Base-by-base conservation (phyloP, 2,797 vertebrate genomes). In the Triplophysa yarkandensis region DNA sequence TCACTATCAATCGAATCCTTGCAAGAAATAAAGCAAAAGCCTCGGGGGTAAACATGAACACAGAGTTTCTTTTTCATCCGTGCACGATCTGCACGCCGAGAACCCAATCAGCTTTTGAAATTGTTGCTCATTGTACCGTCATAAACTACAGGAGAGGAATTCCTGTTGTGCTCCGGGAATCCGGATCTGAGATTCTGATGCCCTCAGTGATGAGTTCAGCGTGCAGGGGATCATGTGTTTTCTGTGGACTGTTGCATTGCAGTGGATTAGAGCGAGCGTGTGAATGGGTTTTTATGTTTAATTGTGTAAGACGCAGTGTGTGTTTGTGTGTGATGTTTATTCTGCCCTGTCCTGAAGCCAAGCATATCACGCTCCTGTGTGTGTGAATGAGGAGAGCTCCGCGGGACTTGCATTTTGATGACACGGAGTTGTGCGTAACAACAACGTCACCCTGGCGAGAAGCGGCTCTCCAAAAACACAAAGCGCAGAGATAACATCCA, bases 101-200 rank as follows among this genome's bases (percentile, higher is more conserved):
- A 74, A 66, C 65, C 67, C 63, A 34, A 74, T 74, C 52, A 46
- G 63, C 28, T 23, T 55, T 74, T 58, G 39, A 52, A 67, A 74
- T 66, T 74, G 71, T 52, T 70, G 71, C 71, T 70, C 69, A 69
- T 60, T 25, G 58, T 65, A 70, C 66, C 62, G 60, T 68, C 66
- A 60, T 65, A 74, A 79, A 74, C 52, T 21, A 77, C 60, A 64
- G 60, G 57, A 78, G 48, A 64, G 60, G 43, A 50, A 50, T 39
- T 79, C 66, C 66, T 41, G 71, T 70, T 64, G 77, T 74, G 77
- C 52, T 52, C 57, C 30, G 27, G 3, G 21, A 32, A 23, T 72
- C 57, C 19, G 69, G 71, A 74, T 62, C 44, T 57, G 46, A 39
- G 61, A 79, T 50, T 58, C 58, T 64, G 60, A 79, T 65, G 27